Evolutionary conservation across 2,888 invertebrate genomes (phyloP), one percentile per base, ranked within the genome.

Genomic region (Ditylenchus weischeri): DNA sequence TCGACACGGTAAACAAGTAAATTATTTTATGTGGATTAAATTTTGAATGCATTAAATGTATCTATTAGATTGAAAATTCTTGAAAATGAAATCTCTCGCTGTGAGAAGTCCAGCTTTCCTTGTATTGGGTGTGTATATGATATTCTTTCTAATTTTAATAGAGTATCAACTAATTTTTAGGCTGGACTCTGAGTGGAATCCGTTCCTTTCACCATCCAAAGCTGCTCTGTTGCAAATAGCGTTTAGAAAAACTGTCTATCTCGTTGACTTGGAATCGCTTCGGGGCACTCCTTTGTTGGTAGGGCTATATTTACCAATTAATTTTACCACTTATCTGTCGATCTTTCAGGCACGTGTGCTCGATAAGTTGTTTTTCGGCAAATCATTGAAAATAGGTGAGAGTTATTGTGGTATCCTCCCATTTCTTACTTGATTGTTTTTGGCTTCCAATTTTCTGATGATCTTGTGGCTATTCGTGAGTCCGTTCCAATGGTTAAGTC

Each of bases 311-410:
- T 29, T n/a, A n/a, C n/a, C n/a, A n/a, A n/a, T 4, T 29, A 43
- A 43, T 43, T 43, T 43, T 43, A 15, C 8, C 11, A 43, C 43
- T 8, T 43, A 43, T 43, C 11, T 43, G 29, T 29, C 29, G 2
- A 29, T 5, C 29, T 29, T 29, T 29, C 8, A 43, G 29, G 54
- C 21, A 7, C 21, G 13, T 54, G 23, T 54, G 2, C 21, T 54
- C 54, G 54, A 54, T n/a, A 54, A 54, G n/a, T 13, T 54, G 15
- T 54, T 54, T 18, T 29, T 54, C 13, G 29, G 54, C 54, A 54
- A 54, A n/a, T 10, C 21, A 23, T 54, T 54, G 3, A 54, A 54
- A 54, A 54, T 54, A 23, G 54, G 54, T 21, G 13, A 15, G 6
- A 4, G 2, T 50, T 19, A 4, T 50, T 50, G 21, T 18, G 7